Evolutionary conservation across 2,797 vertebrate genomes (phyloP), one percentile per base, ranked within the genome.

Genomic region (Astyanax mexicanus): DNA sequence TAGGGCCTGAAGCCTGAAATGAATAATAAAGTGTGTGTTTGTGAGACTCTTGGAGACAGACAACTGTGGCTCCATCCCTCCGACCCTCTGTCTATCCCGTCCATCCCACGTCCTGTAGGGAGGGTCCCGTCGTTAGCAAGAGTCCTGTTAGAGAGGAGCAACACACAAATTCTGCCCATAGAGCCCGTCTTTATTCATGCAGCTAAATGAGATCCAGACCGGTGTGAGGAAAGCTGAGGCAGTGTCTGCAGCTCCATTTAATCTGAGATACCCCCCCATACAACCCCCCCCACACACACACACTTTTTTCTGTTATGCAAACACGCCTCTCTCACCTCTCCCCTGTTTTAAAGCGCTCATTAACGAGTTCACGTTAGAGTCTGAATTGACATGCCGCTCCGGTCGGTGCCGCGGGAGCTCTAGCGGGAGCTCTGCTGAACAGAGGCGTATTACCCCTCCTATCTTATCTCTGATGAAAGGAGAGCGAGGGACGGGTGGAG

Each of bases 121-220:
- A 82, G 72, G 47, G 72, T n/a, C n/a, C n/a, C n/a, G n/a, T n/a
- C n/a, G n/a, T n/a, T n/a, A n/a, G n/a, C n/a, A n/a, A n/a, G 68
- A 69, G n/a, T n/a, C n/a, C 68, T 21, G 69, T 78, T 65, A 52
- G 45, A 9, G 49, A 54, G 68, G 69, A 72, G 80, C 57, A 78
- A 57, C 73, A 62, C 58, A 8, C 70, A 72, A n/a, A 78, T 67
- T 80, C 78, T 78, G 42, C 58, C 81, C 75, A 25, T 80, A 78
- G 75, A 77, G 57, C 54, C 72, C 67, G 51, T 75, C 69, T 80
- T 62, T 27, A 83, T 80, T 69, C 69, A 52, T 68, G 52, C 68
- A 15, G 4, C 45, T 58, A 49, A 78, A 75, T 77, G 21, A 78
- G 64, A 83, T 78, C 40, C 75, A 78, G 75, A 69, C 55, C 19